Evolutionary conservation across 2,113 vertebrate species (phyloP).

Genomic region (Macrotus californicus): DNA sequence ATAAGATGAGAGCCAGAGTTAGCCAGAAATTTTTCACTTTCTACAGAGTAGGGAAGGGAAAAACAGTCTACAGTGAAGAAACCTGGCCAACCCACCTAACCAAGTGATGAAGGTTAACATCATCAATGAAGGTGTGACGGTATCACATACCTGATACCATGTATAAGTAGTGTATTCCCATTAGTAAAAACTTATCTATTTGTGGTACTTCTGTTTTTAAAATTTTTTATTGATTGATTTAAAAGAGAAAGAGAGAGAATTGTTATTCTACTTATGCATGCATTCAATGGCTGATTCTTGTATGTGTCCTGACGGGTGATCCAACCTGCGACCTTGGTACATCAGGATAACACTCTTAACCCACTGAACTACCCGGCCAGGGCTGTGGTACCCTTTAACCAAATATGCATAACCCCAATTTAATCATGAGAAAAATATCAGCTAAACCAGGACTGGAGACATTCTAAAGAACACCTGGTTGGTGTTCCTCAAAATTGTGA

Average conservation of each 20-base stretch:
- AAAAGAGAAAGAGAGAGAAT: too few relatives aligned
- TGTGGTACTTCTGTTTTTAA: neutral
- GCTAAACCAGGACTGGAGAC: neutral
- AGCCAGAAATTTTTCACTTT: slow-evolving; percentile 19
- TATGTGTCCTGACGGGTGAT: too few relatives aligned
- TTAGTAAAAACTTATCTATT: neutral
- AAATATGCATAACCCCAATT: neutral
- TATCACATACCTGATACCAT: neutral
- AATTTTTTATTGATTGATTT: too few relatives aligned
- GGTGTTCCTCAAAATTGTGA: neutral
- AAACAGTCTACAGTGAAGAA: neutral
- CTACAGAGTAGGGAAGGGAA: neutral
- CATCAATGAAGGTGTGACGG: neutral
- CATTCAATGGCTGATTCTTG: too few relatives aligned
- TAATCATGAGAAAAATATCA: neutral
- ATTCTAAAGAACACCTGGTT: neutral
- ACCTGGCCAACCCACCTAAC: neutral
- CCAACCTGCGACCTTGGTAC: too few relatives aligned
- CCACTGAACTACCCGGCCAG: too few relatives aligned
- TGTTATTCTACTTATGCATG: too few relatives aligned
- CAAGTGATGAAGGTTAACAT: neutral
- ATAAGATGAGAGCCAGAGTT: neutral
- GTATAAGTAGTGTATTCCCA: neutral
- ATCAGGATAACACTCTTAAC: too few relatives aligned
- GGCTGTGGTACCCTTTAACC: neutral